Base-by-base conservation (phyloP, 2,888 invertebrate species). In the Noctua fimbriata region DNA sequence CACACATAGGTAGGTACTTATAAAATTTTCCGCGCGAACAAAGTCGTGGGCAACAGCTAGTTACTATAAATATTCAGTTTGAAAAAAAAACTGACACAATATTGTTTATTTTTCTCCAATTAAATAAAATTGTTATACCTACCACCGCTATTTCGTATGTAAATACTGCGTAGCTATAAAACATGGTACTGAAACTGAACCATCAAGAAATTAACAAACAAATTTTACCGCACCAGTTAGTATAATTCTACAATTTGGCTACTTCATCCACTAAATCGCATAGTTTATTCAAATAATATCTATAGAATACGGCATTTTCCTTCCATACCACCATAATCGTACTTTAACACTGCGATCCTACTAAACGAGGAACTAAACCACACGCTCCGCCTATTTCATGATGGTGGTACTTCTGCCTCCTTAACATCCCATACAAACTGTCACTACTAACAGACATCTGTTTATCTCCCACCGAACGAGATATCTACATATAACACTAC, bases 311-410 rank as follows among this genome's bases (percentile, higher is more conserved):
- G 78, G 52, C 83, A 88, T 76, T 89, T 88, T 87, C 85, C 85
- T 82, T 88, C 86, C 84, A 90, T 90, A 86, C 91, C 89, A 88
- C 91, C 90, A 92, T 93, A 92, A 94, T 93, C 89, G 78, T 86
- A 87, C 82, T 86, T 87, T 84, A 89, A 84, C 85, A 90, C 90
- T 91, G 82, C 78, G 86, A 89, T 88, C 79, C 81, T 79, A 88
- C 90, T 90, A 92, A 92, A 90, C 88, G 86, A 89, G 85, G 85
- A 89, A 89, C 88, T 88, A 84, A 89, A 87, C 83, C 85, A 83
- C 89, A 91, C 87, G 95, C 96, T 94, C 95, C 97, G 96, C 97
- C 97, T 96, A 92, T 96, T 97, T 92, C 96, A 95, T 95, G 92
- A 97, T 97, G 97, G 96, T 95, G 95, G 96, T 95, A 95, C 90